Percentiles rank a stretch among this genome's conserved stretches.
phyloP scores from a whole-genome alignment of 2,797 vertebrate species.

The Chaetodon trifasciatus region DNA sequence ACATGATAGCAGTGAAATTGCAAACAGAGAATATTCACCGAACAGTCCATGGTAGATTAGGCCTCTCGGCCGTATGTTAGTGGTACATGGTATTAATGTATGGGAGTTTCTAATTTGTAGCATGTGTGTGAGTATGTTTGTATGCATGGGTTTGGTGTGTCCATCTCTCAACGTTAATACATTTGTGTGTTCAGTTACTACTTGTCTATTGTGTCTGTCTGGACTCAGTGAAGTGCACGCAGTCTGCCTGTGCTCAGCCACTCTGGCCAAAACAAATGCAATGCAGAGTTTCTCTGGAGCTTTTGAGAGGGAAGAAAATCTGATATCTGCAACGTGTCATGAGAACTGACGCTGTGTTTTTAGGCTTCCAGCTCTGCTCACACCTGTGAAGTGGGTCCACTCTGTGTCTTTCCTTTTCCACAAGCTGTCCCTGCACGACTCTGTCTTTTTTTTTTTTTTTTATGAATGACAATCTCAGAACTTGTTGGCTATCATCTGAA shows the following conservation, averaged over 20 bases:
- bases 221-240: slow-evolving; percentile 45
- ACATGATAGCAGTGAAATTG: slow-evolving; percentile 43
- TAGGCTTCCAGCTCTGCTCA: slow-evolving; percentile 54
- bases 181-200: background rate
- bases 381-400: slow-evolving; percentile 52
- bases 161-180: slow-evolving; percentile 11
- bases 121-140: slow-evolving; percentile 4
- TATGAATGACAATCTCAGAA: no score
- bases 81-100: slow-evolving; percentile 25
- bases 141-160: slow-evolving; percentile 5
- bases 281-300: slow-evolving; percentile 58
- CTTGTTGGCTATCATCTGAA: no score
- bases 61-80: background rate
- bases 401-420: slow-evolving; percentile 18
- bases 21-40: slow-evolving; percentile 21
- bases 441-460: background rate
- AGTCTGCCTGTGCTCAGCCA: slow-evolving; percentile 48
- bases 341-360: slow-evolving; percentile 58
- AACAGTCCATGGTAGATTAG: slow-evolving; percentile 25
- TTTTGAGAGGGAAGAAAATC: slow-evolving; percentile 53
- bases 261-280: slow-evolving; percentile 77
- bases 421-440: background rate
- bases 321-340: slow-evolving; percentile 70
- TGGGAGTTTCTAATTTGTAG: slow-evolving; percentile 25
- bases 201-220: slow-evolving; percentile 24